Base-by-base conservation (phyloP, 2,113 vertebrate genomes). In the Tragelaphus buxtoni region DNA sequence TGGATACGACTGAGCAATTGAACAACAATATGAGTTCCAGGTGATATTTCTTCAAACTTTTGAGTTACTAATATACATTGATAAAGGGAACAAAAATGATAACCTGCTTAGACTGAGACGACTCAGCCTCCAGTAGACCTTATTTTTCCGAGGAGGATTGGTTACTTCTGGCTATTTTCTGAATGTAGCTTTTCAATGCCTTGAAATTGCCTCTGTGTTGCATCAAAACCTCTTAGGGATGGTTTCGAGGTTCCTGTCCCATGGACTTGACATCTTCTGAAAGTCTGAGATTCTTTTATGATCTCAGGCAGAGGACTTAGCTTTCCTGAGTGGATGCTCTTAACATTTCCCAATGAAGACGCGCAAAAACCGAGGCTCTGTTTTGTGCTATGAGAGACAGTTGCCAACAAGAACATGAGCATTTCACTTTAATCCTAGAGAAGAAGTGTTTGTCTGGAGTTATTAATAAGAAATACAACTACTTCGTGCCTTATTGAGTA, bases 381-480 rank as follows among this genome's bases (percentile, higher is more conserved):
- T 80, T 55, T 90, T 94, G 47, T 58, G 49, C 35, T 87, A 79
- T 69, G 9, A 93, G 28, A 81, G 18, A 58, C 47, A 63, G 49
- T 84, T 16, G 45, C 65, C 88, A 88, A 80, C 3, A 83, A 14
- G 28, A 91, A 24, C 17, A 12, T 47, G 45, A 58, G 35, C 49
- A 88, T 80, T 95, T 92, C 49, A 65, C 83, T 65, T 65, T 81
- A n/a, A 80, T 88, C 35, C 35, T 92, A 35, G 47, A 95, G 82
- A 88, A 93, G 76, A 80, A 88, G 42, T 9, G 83, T 79, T 72
- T 92, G 45, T 91, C 65, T 96, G 42, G 60, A 92, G 39, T 95
- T 95, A 91, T 74, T 95, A 94, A 90, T 81, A 91, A 93, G 63
- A 98, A 95, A 65, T 92, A 95, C 86, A 92, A 72, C 26, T 76